Percentiles rank a stretch among this genome's conserved stretches.
phyloP scores from a whole-genome alignment of 2,888 invertebrate genomes.

The Drosophila phalerata region DNA sequence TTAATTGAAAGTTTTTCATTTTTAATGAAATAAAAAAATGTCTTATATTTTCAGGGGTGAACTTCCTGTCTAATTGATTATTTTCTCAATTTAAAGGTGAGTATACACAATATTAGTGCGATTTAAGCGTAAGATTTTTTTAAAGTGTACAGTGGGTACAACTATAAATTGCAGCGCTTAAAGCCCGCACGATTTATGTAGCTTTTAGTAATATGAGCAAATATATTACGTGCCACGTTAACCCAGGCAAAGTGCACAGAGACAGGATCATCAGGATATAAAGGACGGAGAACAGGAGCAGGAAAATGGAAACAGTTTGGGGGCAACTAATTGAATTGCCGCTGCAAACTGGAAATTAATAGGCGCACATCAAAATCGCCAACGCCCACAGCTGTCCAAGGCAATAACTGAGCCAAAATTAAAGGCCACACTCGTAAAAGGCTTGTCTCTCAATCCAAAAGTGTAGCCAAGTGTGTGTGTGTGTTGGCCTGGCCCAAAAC shows the following conservation, averaged over 20 bases:
- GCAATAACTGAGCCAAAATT: conserved; percentile 56
- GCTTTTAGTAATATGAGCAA: conserved; percentile 79
- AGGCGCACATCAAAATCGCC: conserved; percentile 69
- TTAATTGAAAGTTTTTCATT: too few species aligned
- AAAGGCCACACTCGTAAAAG: conserved; percentile 42
- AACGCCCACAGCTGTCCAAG: conserved; percentile 54
- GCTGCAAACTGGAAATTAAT: conserved; percentile 70
- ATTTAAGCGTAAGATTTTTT: neutral
- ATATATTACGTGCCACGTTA: conserved; percentile 77
- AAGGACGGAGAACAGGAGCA: neutral
- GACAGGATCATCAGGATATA: conserved; percentile 28
- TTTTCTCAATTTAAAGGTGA: neutral
- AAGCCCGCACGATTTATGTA: conserved; percentile 76
- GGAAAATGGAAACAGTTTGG: neutral
- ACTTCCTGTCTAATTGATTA: too few species aligned
- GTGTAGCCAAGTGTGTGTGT: conserved; percentile 74
- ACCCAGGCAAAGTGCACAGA: conserved; percentile 24
- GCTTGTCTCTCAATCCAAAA: conserved; percentile 34
- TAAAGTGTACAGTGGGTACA: conserved; percentile 5
- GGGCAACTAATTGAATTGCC: conserved; percentile 77
- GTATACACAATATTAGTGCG: neutral
- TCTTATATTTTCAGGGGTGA: too few species aligned
- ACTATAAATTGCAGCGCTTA: conserved; percentile 55
- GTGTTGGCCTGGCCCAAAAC: conserved; percentile 35
- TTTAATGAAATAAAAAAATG: too few species aligned